Evolutionary conservation across 2,797 vertebrate genomes (phyloP), one percentile per base, ranked within the genome.

Genomic region (Sebastes variabilis): DNA sequence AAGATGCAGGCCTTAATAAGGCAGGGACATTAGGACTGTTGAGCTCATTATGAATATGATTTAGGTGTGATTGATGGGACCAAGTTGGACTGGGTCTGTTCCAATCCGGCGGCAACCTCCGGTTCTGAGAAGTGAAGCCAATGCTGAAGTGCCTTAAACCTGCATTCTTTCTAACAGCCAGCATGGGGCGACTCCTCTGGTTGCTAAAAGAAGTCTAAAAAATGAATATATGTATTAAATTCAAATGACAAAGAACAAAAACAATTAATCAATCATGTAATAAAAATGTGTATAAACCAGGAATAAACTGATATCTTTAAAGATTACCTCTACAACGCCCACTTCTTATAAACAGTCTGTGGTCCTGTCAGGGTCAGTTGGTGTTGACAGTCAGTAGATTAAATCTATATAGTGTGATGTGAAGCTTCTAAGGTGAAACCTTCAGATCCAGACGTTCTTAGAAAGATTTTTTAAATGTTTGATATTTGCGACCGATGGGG

Each of bases 401-500:
- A 27, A 58, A 27, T 27, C 59, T 42, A n/a, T 61, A 30, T 10
- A 2, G 20, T 62, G 60, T 8, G 27, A 12, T 61, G 59, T 34
- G 18, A 61, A 61, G 30, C 59, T n/a, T 34, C 10, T 34, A 12
- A 34, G 11, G 11, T 0, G 0, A 62, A 62, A n/a, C 30, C 58
- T 59, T 0, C 38, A 38, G 36, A 38, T 38, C 36, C 36, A 38
- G 0, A 0, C 13, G 5, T 42, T 42, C 38, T 42, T 0, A 42
- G 38, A 42, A 42, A 42, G 38, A 42, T 42, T 42, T 56, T 54
- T 11, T 54, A 22, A 54, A 55, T 55, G 54, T 16, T 30, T 60
- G 22, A 38, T 25, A 42, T 42, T 42, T 42, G 61, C 20, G 11
- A 24, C 11, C 6, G 20, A 38, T 38, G 61, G n/a, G n/a, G n/a